A percentile compares a stretch with the other conserved stretches of the same genome.
phyloP scores from a whole-genome alignment of 1,140 invertebrate species.

The Dolichoris vasculosae region DNA sequence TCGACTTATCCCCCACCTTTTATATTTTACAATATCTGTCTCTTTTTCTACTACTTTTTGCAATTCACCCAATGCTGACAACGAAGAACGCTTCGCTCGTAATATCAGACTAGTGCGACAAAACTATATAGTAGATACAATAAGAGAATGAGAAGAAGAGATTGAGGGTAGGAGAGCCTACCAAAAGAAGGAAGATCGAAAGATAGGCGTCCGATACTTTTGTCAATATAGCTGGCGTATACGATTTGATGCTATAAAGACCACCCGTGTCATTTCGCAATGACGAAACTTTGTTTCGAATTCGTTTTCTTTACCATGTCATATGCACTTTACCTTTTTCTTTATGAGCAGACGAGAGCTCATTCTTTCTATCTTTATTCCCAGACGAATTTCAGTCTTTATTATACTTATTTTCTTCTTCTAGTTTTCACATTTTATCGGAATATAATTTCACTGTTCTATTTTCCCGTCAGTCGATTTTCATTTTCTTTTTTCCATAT shows the following conservation, averaged over 20 bases:
- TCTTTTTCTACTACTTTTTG: conserved; percentile 44
- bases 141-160: conserved; percentile 43
- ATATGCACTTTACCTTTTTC: conserved; percentile 44
- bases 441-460: neutral
- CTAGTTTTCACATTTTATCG: conserved; percentile 18
- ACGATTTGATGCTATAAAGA: conserved; percentile 71
- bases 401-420: conserved; percentile 48
- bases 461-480: neutral
- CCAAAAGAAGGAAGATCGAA: conserved; percentile 49
- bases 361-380: conserved; percentile 47
- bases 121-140: conserved; percentile 48
- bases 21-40: neutral
- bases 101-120: conserved; percentile 70
- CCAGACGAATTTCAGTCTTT: conserved; percentile 38
- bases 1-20: conserved; percentile 12
- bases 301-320: conserved; percentile 44
- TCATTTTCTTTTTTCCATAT: no score
- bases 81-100: conserved; percentile 60
- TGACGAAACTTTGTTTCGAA: conserved; percentile 75
- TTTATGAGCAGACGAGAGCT: neutral
- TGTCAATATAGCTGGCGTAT: conserved; percentile 71
- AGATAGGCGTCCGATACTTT: conserved; percentile 69
- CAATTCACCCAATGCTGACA: conserved; percentile 40
- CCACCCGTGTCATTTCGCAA: conserved; percentile 76
- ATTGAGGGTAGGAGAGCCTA: conserved; percentile 27